Percentiles rank a stretch among this genome's conserved stretches.
Conservation (phyloP, 2,888 invertebrate genomes). For the Caenorhabditis sp. region DNA sequence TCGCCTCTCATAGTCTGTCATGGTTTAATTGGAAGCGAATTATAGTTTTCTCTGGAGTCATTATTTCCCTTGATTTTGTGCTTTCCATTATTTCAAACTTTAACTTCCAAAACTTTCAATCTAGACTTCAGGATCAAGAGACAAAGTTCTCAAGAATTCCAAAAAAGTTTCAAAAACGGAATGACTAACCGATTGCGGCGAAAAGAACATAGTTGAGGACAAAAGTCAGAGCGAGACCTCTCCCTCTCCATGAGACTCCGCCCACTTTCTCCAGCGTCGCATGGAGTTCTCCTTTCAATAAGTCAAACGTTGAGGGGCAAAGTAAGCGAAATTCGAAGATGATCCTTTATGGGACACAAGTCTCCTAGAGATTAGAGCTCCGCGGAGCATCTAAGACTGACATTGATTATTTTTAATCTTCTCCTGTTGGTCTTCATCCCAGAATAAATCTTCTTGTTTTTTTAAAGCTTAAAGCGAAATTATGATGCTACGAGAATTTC, state of each 20-base stretch:
- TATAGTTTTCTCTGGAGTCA: no score
- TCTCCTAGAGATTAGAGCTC: slow-evolving; percentile 24
- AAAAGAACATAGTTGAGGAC: slow-evolving; percentile 43
- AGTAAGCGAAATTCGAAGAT: slow-evolving; percentile 40
- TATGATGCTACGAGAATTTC: no score
- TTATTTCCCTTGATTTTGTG: no score
- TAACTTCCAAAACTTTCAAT: no score
- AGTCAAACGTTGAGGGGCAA: slow-evolving; percentile 33
- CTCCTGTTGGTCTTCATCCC: background rate
- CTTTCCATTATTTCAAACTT: background rate
- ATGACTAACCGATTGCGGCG: slow-evolving; percentile 47
- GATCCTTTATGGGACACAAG: background rate
- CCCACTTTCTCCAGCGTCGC: slow-evolving; percentile 38
- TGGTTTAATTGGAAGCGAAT: no score
- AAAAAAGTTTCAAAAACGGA: slow-evolving; percentile 26
- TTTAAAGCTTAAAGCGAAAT: background rate
- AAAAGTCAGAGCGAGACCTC: slow-evolving; percentile 26
- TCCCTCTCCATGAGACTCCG: slow-evolving; percentile 19
- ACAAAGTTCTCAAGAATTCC: slow-evolving; percentile 11
- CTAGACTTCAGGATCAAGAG: background rate
- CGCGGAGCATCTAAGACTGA: background rate
- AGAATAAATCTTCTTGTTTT: background rate
- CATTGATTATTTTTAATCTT: background rate
- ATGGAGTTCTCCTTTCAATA: slow-evolving; percentile 37
- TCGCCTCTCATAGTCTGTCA: no score